A percentile compares a stretch with the other conserved stretches of the same genome.
phyloP scores from a whole-genome alignment of 2,113 vertebrate genomes.

The Phrynocephalus versicolor region DNA sequence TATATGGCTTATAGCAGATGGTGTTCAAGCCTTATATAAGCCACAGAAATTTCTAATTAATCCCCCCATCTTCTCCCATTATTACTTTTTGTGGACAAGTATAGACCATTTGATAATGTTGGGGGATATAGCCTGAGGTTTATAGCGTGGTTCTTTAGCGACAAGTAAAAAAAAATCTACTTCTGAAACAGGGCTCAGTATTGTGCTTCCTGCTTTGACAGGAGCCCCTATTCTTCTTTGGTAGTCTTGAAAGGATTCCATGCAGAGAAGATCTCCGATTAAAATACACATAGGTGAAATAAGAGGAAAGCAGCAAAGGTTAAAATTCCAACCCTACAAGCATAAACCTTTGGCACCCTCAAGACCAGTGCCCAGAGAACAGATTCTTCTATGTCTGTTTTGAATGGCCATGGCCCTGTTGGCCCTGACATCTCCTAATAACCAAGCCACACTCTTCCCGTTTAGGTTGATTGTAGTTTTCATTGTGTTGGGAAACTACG shows the following conservation, averaged over 20 bases:
- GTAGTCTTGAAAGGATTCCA: not conserved
- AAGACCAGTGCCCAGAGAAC: no score
- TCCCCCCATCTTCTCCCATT: not conserved
- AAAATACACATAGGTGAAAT: not conserved
- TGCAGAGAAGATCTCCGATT: not conserved
- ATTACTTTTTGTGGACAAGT: not conserved
- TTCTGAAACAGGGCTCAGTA: not conserved
- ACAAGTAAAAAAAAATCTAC: not conserved
- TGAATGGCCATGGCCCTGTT: not conserved
- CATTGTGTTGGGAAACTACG: not conserved
- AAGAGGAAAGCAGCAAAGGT: not conserved
- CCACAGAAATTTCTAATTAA: not conserved
- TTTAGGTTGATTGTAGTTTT: not conserved
- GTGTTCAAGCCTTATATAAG: not conserved
- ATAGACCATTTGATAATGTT: not conserved
- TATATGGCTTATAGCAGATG: constrained; percentile 10
- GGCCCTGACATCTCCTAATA: not conserved
- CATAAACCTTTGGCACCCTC: not conserved
- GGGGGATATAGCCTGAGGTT: not conserved
- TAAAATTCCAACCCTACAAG: not conserved
- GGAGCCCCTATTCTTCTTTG: not conserved
- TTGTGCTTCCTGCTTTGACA: not conserved
- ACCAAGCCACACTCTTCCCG: not conserved
- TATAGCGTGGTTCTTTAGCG: not conserved
- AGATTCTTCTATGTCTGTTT: no score